phyloP scores from a whole-genome alignment of 2,113 vertebrate species.

The Hippolais icterina region DNA sequence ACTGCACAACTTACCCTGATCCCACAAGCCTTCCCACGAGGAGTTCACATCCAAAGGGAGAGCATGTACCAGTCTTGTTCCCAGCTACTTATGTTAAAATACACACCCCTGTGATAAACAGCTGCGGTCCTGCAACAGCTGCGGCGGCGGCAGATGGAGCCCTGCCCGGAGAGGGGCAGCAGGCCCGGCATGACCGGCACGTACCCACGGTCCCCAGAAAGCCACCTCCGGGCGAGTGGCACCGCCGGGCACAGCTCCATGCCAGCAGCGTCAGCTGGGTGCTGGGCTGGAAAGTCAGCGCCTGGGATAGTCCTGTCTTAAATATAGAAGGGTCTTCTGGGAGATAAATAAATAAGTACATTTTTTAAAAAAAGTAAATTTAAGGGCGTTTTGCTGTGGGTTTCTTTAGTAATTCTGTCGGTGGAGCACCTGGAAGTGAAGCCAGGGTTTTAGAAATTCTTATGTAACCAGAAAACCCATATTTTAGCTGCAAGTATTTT shows the following conservation, averaged over 20 bases:
- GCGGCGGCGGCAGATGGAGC: neutral
- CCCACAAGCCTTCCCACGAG: neutral
- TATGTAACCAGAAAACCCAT: neutral
- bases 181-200: neutral
- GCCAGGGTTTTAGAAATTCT: neutral
- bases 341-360: neutral
- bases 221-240: neutral
- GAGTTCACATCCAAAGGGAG: neutral
- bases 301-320: neutral
- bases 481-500: neutral
- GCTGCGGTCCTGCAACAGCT: constrained; percentile 19
- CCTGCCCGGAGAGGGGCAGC: neutral
- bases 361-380: neutral
- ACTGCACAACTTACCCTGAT: neutral
- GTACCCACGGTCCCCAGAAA: neutral
- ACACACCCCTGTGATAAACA: neutral
- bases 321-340: neutral
- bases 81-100: neutral
- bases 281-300: neutral
- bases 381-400: neutral
- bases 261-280: neutral
- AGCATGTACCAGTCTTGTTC: neutral
- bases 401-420: neutral
- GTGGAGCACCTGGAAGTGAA: neutral
- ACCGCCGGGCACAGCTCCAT: neutral